phyloP scores from a whole-genome alignment of 2,888 invertebrate species.

The Perizoma affinitatum region DNA sequence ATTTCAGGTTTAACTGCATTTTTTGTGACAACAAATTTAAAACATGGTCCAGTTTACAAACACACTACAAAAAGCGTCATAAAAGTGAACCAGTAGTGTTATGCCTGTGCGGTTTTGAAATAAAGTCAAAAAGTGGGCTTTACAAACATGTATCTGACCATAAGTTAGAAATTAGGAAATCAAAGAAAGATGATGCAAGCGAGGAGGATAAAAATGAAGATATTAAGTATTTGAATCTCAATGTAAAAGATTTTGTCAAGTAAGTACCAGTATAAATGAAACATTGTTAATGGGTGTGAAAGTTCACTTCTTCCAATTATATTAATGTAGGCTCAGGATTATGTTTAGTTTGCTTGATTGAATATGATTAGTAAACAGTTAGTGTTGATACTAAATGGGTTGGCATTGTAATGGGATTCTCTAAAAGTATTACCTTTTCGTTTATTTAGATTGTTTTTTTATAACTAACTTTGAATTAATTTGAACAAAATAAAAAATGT shows the following conservation, averaged over 20 bases:
- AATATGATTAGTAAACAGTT: too few relatives aligned
- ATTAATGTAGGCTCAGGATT: too few relatives aligned
- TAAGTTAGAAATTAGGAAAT: conserved; percentile 61
- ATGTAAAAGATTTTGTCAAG: conserved; percentile 72
- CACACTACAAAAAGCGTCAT: conserved; percentile 62
- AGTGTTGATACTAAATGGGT: too few relatives aligned
- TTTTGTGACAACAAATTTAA: conserved; percentile 62
- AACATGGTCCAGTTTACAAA: conserved; percentile 61
- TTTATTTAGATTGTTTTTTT: too few relatives aligned
- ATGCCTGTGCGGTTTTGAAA: conserved; percentile 70
- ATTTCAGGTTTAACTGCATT: conserved; percentile 65
- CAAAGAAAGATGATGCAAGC: conserved; percentile 43
- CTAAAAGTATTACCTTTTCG: too few relatives aligned
- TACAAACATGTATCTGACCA: conserved; percentile 75
- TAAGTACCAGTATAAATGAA: conserved; percentile 43
- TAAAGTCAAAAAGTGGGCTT: conserved; percentile 69
- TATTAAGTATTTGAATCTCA: conserved; percentile 58
- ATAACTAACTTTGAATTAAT: too few relatives aligned
- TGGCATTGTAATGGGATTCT: too few relatives aligned
- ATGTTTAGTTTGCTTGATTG: too few relatives aligned
- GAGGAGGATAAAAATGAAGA: conserved; percentile 52
- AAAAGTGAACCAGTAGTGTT: conserved; percentile 62
- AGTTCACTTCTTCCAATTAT: too few relatives aligned
- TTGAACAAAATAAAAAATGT: too few relatives aligned
- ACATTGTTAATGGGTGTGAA: too few relatives aligned